These are phyloP conservation scores for Pollachius pollachius DNA, from an alignment of 2,113 vertebrate species.

Conservation along the genomic window DNA sequence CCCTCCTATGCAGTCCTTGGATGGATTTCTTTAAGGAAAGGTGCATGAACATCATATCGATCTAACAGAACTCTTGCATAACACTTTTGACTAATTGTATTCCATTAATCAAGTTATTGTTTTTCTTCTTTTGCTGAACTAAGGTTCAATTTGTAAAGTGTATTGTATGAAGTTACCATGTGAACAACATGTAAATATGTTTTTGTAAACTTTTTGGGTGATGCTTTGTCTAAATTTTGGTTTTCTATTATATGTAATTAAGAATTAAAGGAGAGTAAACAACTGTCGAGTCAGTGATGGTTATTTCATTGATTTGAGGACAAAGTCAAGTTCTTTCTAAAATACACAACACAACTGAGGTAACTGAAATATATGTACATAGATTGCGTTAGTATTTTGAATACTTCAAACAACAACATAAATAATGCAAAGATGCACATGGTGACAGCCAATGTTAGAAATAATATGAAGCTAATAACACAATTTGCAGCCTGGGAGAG, in stretches of 20 bases:
- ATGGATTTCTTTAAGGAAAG: neutral
- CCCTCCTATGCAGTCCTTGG: neutral
- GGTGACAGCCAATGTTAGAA: too few relatives aligned
- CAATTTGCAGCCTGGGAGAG: too few relatives aligned
- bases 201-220: slow-evolving; percentile 46
- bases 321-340: neutral
- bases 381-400: neutral
- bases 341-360: neutral
- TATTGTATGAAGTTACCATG: slow-evolving; percentile 57
- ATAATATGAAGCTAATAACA: too few relatives aligned
- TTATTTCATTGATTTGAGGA: neutral
- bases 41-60: neutral
- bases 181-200: slow-evolving; percentile 74
- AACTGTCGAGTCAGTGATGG: neutral
- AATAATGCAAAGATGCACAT: too few relatives aligned
- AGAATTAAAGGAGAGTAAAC: neutral
- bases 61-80: slow-evolving; percentile 40
- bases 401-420: too few relatives aligned
- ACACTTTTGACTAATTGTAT: slow-evolving; percentile 59
- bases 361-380: neutral
- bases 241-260: neutral
- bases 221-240: neutral
- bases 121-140: slow-evolving; percentile 25
- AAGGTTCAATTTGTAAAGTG: slow-evolving; percentile 64
- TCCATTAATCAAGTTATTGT: slow-evolving; percentile 37